Conservation (phyloP, 2,113 vertebrate genomes). For the Microtus oregoni region DNA sequence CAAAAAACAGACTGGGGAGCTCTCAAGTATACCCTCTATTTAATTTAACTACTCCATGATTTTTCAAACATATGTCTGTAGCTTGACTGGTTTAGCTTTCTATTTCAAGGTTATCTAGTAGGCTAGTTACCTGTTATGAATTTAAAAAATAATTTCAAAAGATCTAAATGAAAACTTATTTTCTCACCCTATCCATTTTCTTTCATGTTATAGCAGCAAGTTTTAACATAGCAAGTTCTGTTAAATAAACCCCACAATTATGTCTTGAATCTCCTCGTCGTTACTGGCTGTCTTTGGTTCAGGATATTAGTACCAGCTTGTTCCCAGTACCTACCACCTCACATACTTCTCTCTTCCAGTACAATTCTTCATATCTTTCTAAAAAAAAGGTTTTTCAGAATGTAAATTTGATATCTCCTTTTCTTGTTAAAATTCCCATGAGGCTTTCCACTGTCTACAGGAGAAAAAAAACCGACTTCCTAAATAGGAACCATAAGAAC, state of each 20-base stretch:
- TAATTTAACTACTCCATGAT: conserved; percentile 40
- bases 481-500: not conserved
- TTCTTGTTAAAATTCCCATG: conserved; percentile 32
- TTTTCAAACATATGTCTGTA: conserved; percentile 6
- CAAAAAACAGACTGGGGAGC: not conserved
- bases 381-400: conserved; percentile 35
- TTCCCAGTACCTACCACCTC: not conserved
- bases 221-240: conserved; percentile 48
- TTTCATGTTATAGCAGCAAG: conserved; percentile 21
- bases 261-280: conserved; percentile 17
- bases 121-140: not conserved
- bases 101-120: not conserved
- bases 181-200: conserved; percentile 46
- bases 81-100: not conserved
- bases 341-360: not conserved
- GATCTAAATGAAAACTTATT: conserved; percentile 30
- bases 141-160: not conserved
- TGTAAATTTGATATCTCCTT: conserved; percentile 29
- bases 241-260: conserved; percentile 42
- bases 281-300: conserved; percentile 5
- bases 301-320: conserved; percentile 30
- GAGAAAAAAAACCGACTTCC: conserved; percentile 54
- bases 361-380: not conserved
- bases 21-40: conserved; percentile 16
- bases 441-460: not conserved